Base-by-base conservation (phyloP, 2,113 vertebrate genomes). In the Leiothrix lutea region DNA sequence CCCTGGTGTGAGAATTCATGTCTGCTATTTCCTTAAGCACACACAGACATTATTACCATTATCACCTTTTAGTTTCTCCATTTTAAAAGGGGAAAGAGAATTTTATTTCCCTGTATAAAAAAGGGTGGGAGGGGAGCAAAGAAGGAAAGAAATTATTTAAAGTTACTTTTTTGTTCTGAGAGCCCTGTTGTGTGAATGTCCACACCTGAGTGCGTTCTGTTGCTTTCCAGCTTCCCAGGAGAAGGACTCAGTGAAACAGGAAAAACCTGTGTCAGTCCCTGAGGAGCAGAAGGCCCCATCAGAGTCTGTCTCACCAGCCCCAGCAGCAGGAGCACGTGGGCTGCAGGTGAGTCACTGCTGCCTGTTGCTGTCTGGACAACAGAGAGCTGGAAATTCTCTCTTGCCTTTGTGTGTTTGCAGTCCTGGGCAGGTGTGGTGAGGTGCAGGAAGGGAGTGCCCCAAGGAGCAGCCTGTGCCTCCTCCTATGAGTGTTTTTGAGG, bases 311-410 rank as follows among this genome's bases (percentile, higher is more conserved):
- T 87, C 61, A 47, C 56, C 83, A 87, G 61, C 83, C 25, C 78
- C 91, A 57, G 58, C 86, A 47, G 86, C 56, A 61, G 90, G 54
- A 75, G 11, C 69, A 31, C 53, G 35, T 60, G 96, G 83, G 21
- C 65, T 94, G 85, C 95, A 95, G 95, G 97, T 97, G 94, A 96
- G 93, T 87, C 71, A 80, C 69, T 62, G 84, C 89, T 94, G 69
- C 83, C 44, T 71, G 54, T 8, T 65, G 71, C 62, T 70, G 71
- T 85, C 70, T 42, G 82, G 64, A 71, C 82, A 86, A 2, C 19
- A 17, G 25, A 17, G 12, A 83, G 62, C 82, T 84, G 80, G 71
- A 42, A 78, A 71, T 33, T 5, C 29, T 19, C 67, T 71, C 57
- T 74, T 71, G 69, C 71, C 29, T 74, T 36, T 0, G 0, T 53